Base-by-base conservation (phyloP, 2,888 invertebrate species). In the Hirtodrosophila confusa region DNA sequence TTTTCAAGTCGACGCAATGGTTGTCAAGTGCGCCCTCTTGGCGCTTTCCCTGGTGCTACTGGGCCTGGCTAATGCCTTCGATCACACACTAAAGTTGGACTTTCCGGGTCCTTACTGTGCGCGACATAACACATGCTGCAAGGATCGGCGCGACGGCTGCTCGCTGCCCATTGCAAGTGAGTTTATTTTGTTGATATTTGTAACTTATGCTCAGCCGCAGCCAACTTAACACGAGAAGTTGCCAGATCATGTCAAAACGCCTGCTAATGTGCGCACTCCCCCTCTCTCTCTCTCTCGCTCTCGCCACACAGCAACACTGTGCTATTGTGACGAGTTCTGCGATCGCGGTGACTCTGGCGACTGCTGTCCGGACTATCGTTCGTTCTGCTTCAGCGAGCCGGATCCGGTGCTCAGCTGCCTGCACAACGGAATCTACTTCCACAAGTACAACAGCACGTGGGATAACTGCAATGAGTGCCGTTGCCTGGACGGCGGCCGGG, bases 241-340 rank as follows among this genome's bases (percentile, higher is more conserved):
- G 17, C 17, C 17, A 17, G 17, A 17, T 17, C 17, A 1, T 17
- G 17, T 17, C 17, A 17, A 17, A 17, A 2, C 17, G 17, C 17
- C 27, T 6, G 27, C 27, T 27, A 27, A 27, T 27, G 3, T 27
- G 4, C 27, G 1, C 27, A 4, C 31, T 31, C 7, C 9, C 5
- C 31, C 31, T 27, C 4, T 9, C 72, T 8, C 88, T 27, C 27
- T 27, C 27, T 31, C 31, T 31, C 31, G 0, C 7, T 31, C 9
- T 31, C 31, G 4, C 29, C 4, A 8, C 72, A 8, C 88, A 95
- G 97, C 94, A 67, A 97, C 97, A 0, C 91, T 96, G 10, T 99
- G 99, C 91, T 99, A 99, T 91, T 99, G 99, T 91, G 99, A 99
- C 91, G 93, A 96, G 75, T 98, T 98, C 92, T 98, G 98, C 92